Evolutionary conservation across 2,113 vertebrate genomes (phyloP), one percentile per base, ranked within the genome.

Genomic region (Cololabis saira): DNA sequence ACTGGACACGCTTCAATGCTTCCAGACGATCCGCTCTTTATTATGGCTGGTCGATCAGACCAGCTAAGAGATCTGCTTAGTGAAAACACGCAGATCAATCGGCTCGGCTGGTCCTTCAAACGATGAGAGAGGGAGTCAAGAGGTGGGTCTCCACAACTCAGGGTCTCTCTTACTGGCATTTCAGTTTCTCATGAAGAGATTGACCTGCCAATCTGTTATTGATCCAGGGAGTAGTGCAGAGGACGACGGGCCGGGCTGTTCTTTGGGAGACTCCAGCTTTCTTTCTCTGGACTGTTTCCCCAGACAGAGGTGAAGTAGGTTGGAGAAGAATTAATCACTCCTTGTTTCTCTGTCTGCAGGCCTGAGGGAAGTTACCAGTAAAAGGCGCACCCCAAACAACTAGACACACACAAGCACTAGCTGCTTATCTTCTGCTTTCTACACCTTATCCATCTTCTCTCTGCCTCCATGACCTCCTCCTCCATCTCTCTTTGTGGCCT

Each of bases 251-350:
- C 45, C 41, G 66, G 8, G 45, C 73, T 73, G 76, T 76, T 83
- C 69, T 76, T 61, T 65, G 57, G 78, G n/a, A 3, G 51, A 67
- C 81, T 74, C 24, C 53, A 66, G 61, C 64, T 63, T 71, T 43
- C 52, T 67, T 82, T 71, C 64, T 66, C 52, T 70, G 68, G 82
- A 74, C 58, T 42, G 68, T 59, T 76, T 72, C 64, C 75, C 70
- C 68, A 76, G 64, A 80, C 74, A 62, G 60, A 88, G 53, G 78
- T 70, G 76, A 83, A 86, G 80, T 67, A 82, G 83, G 83, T 76
- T 79, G 82, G 81, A 87, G 83, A 76, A 74, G 76, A 89, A 92
- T 92, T 89, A 91, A 92, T 93, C 87, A 92, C 79, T 86, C 77
- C 81, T 82, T 85, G 83, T 90, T 90, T 85, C 61, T 64, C 64